Conservation (phyloP, 1,140 invertebrate genomes). For the Drosophila erecta region DNA sequence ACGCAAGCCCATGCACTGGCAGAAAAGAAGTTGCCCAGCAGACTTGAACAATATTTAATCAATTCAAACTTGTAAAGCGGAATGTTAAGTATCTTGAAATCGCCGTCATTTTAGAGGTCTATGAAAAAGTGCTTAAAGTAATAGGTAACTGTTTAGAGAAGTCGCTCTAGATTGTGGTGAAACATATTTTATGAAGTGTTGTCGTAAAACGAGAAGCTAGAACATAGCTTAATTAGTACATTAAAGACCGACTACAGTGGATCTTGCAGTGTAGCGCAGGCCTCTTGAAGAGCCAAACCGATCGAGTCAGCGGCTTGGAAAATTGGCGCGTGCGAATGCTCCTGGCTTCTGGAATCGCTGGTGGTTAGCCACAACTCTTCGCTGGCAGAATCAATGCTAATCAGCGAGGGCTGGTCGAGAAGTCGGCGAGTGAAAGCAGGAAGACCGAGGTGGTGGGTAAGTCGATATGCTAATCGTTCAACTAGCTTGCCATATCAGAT, state of each 20-base stretch:
- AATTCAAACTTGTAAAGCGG: background rate
- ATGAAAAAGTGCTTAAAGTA: too few species aligned
- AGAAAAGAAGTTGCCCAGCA: background rate
- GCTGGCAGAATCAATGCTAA: conserved; percentile 60
- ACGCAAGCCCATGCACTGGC: conserved; percentile 28
- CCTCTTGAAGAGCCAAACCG: background rate
- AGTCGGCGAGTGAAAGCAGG: conserved; percentile 63
- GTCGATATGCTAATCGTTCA: conserved; percentile 54
- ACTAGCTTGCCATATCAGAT: conserved; percentile 25
- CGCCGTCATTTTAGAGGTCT: too few species aligned
- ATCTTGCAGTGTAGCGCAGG: background rate
- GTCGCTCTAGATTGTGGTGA: too few species aligned
- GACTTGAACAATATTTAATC: background rate
- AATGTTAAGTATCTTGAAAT: too few species aligned
- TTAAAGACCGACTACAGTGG: too few species aligned
- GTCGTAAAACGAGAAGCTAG: too few species aligned
- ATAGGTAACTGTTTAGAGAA: too few species aligned
- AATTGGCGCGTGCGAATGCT: conserved; percentile 75
- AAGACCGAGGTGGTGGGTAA: conserved; percentile 18
- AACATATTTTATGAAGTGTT: too few species aligned
- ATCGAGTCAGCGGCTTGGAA: conserved; percentile 64
- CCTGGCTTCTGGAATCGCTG: conserved; percentile 11
- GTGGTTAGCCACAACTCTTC: conserved; percentile 27
- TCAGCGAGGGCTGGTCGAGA: conserved; percentile 42
- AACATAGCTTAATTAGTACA: background rate